A percentile compares a stretch with the other conserved stretches of the same genome.
Conservation (phyloP, 2,797 vertebrate species). For the Gephyroberyx darwinii region DNA sequence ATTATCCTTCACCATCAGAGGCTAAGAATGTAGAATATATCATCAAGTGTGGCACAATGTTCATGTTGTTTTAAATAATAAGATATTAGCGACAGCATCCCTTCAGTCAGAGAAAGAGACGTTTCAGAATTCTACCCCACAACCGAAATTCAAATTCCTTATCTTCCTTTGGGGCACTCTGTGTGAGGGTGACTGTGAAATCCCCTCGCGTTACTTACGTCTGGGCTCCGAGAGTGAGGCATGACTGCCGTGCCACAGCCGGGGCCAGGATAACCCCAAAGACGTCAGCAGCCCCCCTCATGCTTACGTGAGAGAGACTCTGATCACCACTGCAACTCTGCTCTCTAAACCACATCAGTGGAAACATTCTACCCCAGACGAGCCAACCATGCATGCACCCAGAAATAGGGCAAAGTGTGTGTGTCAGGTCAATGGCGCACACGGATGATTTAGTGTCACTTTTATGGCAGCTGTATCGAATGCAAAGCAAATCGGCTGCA, state of each 20-base stretch:
- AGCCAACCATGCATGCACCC: slow-evolving; percentile 59
- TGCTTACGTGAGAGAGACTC: slow-evolving; percentile 70
- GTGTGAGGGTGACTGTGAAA: slow-evolving; percentile 62
- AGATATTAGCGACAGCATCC: background rate
- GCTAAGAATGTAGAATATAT: slow-evolving; percentile 23
- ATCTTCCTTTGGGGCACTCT: slow-evolving; percentile 69
- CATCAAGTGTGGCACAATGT: slow-evolving; percentile 7
- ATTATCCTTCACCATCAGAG: slow-evolving; percentile 15
- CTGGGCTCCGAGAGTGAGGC: slow-evolving; percentile 69
- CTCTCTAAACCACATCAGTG: slow-evolving; percentile 72
- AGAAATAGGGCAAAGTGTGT: slow-evolving; percentile 63
- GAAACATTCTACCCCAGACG: slow-evolving; percentile 69
- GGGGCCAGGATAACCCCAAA: slow-evolving; percentile 77
- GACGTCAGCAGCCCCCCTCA: slow-evolving; percentile 72
- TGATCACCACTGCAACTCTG: slow-evolving; percentile 52
- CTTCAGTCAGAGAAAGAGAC: slow-evolving; percentile 8
- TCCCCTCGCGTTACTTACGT: slow-evolving; percentile 57
- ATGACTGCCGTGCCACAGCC: slow-evolving; percentile 73
- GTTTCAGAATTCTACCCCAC: slow-evolving; percentile 35
- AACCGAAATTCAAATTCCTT: slow-evolving; percentile 70
- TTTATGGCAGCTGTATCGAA: background rate
- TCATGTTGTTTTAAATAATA: slow-evolving; percentile 21
- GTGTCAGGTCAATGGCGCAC: slow-evolving; percentile 45
- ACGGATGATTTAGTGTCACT: slow-evolving; percentile 30
- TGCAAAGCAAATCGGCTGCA: background rate